Base-by-base conservation (phyloP, 1,140 invertebrate genomes). In the Heliconius hewitsoni region DNA sequence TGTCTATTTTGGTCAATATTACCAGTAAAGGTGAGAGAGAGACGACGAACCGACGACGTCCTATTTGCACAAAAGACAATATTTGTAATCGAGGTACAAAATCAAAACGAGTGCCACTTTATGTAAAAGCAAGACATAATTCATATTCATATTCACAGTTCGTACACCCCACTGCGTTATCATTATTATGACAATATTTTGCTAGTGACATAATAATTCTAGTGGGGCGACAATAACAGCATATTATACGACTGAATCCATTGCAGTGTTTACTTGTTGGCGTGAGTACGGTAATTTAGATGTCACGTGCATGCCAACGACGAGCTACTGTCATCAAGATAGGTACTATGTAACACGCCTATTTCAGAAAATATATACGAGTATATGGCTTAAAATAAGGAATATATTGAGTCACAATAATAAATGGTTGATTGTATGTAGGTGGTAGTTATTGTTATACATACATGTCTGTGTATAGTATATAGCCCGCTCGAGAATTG, bases 141-240 rank as follows among this genome's bases (percentile, higher is more conserved):
- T 30, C 13, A 66, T 30, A 3, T 66, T 13, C 60, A 18, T 66
- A 13, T 16, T 27, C 60, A 30, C 30, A 27, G 60, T 66, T 66
- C 60, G 9, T 66, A 66, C 4, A 66, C 60, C 23, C 60, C 13
- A 66, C 60, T 5, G 60, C 13, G 27, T 66, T 66, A 66, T 66
- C 60, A 30, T 66, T 66, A 30, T 66, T 66, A 66, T 66, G 13
- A 66, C 23, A 66, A 66, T 66, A 66, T 66, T 66, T 66, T 66
- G 60, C 27, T 66, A 66, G 60, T 66, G 60, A 66, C 60, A 66
- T 66, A 66, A 66, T 66, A 66, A 66, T 66, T 66, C 60, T 66
- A 66, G 60, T 66, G 60, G 27, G 60, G 60, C 60, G 60, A 66
- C 60, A 66, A 66, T 66, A 66, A 30, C 27, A 66, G 11, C 3